Base-by-base conservation (phyloP, 2,888 invertebrate genomes). In the Sphaeridia pumilis region DNA sequence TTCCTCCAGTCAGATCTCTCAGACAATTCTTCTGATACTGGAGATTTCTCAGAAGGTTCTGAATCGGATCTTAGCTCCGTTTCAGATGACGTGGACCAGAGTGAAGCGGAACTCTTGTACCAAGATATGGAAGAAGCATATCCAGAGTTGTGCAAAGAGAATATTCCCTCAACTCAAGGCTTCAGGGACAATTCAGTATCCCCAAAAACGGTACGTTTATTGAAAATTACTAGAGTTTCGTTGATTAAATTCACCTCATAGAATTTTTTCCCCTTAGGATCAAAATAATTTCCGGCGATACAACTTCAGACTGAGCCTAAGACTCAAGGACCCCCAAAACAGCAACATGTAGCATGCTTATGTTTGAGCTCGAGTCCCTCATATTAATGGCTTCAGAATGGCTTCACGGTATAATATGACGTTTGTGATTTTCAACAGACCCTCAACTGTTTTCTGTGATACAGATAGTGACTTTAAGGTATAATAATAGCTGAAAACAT, bases 151-250 rank as follows among this genome's bases (percentile, higher is more conserved):
- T 34, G 35, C 25, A 51, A 51, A 28, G 51, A 51, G 46, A 51
- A 51, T 46, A 22, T 17, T 4, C 51, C 51, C 10, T 21, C 46
- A 20, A 26, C 36, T 10, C 21, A 36, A 17, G 28, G 28, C n/a
- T 14, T 47, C 2, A 17, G 5, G 21, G 42, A 49, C 21, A 20
- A 22, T 7, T 14, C n/a, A n/a, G n/a, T n/a, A n/a, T n/a, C n/a
- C 20, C 51, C 51, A 35, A 46, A 47, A 36, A 22, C 47, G 27
- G 51, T 51, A 46, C 17, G 50, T 47, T 43, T 35, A 42, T 42
- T 22, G 4, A 4, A 43, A 22, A 7, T 43, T 5, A 10, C 28
- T 47, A 47, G 17, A 25, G 22, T 17, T n/a, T n/a, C n/a, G n/a
- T n/a, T n/a, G n/a, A n/a, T n/a, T n/a, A n/a, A n/a, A n/a, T n/a